phyloP scores from a whole-genome alignment of 2,113 vertebrate genomes.

The Dromaius novaehollandiae region DNA sequence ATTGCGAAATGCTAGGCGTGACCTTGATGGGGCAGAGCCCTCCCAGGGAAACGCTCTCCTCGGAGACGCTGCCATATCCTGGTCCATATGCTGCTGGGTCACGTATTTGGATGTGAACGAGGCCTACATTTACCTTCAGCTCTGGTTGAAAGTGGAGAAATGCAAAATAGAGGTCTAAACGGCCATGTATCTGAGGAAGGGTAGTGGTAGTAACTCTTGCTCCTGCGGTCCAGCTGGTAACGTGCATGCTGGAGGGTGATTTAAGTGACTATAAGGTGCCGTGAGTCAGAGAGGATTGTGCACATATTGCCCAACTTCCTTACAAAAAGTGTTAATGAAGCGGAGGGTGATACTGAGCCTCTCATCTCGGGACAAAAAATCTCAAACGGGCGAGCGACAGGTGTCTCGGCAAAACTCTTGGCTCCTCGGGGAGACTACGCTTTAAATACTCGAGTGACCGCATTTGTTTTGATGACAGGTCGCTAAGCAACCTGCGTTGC shows the following conservation, averaged over 20 bases:
- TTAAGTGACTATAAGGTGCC: not conserved
- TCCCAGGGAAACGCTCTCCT: not conserved
- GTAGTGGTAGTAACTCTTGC: not conserved
- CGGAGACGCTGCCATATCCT: accelerated
- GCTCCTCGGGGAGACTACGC: slow-evolving; percentile 30
- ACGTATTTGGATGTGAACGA: too few relatives aligned
- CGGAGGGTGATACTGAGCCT: not conserved
- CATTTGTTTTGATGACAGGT: slow-evolving; percentile 73
- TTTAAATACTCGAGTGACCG: slow-evolving; percentile 71
- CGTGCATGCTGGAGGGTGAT: not conserved
- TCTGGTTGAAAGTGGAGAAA: not conserved
- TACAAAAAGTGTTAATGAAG: slow-evolving; percentile 1
- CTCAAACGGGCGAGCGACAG: slow-evolving; percentile 53
- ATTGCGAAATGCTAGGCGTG: accelerated
- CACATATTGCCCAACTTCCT: not conserved
- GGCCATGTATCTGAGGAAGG: not conserved
- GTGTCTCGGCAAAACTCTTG: slow-evolving; percentile 30
- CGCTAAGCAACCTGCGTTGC: slow-evolving; percentile 60
- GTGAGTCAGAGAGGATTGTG: slow-evolving; percentile 16
- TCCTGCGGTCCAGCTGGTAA: not conserved
- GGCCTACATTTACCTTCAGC: accelerated
- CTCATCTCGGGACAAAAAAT: slow-evolving; percentile 55
- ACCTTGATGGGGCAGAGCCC: not conserved
- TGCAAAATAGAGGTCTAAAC: not conserved
- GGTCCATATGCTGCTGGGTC: not conserved